phyloP scores from a whole-genome alignment of 2,888 invertebrate species.

The Aspidapion aeneum region DNA sequence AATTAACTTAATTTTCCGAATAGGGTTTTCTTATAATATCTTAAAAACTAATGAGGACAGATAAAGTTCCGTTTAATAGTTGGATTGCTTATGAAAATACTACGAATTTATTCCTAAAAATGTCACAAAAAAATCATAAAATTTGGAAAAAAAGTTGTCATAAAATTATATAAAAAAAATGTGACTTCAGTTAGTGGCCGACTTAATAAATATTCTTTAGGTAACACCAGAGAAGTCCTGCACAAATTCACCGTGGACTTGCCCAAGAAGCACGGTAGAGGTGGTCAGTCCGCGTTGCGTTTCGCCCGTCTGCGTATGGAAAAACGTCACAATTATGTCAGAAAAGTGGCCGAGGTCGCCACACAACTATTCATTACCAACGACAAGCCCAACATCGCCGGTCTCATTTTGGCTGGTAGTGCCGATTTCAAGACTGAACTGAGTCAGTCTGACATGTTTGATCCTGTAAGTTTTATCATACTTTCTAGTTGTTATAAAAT shows the following conservation, averaged over 20 bases:
- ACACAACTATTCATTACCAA: conserved; percentile 96
- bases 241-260: conserved; percentile 98
- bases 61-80: not conserved
- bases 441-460: conserved; percentile 99
- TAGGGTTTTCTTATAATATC: no score
- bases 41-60: no score
- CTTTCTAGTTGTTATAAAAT: no score
- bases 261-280: conserved; percentile 99
- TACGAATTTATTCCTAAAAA: no score
- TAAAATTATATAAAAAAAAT: no score
- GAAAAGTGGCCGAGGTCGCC: conserved; percentile 97
- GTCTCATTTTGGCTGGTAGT: conserved; percentile 96
- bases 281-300: conserved; percentile 99
- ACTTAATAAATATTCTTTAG: conserved; percentile 16
- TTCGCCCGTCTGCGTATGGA: conserved; percentile 99
- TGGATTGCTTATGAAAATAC: not conserved
- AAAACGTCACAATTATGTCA: conserved; percentile 98
- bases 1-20: no score
- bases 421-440: conserved; percentile 99
- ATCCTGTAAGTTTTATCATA: conserved; percentile 90
- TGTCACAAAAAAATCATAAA: no score
- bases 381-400: conserved; percentile 96
- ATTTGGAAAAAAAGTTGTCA: no score
- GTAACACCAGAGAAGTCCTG: conserved; percentile 56
- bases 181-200: no score